A percentile compares a stretch with the other conserved stretches of the same genome.
Evolutionary conservation across 1,140 invertebrate species (phyloP).

Genomic region (Drosophila arizonae): DNA sequence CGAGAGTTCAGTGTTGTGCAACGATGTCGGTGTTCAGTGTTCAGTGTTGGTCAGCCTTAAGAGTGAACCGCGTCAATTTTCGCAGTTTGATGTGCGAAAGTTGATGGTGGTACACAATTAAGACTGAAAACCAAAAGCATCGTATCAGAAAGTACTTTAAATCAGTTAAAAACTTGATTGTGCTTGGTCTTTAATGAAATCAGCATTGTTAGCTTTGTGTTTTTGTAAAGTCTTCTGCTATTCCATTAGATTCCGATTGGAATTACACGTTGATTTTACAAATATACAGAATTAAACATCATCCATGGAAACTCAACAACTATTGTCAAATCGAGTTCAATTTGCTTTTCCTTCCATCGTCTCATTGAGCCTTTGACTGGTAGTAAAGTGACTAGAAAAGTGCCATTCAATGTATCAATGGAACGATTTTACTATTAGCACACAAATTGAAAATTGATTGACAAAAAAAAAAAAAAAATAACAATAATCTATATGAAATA

Average conservation of each 20-base stretch:
- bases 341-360: slow-evolving; percentile 6
- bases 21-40: background rate
- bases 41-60: background rate
- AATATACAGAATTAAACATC: background rate
- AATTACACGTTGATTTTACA: slow-evolving; percentile 8
- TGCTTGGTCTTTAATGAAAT: no score
- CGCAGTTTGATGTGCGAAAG: background rate
- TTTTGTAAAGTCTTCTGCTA: background rate
- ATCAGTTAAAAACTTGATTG: no score
- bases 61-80: slow-evolving; percentile 10
- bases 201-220: background rate
- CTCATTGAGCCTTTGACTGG: slow-evolving; percentile 6
- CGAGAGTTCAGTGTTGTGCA: background rate
- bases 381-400: slow-evolving; percentile 7
- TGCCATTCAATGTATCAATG: slow-evolving; percentile 2
- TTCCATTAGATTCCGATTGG: background rate
- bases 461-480: no score
- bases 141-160: background rate
- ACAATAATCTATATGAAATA: background rate
- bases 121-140: background rate
- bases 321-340: background rate
- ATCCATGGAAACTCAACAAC: background rate
- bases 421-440: background rate
- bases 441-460: background rate
- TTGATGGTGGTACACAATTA: slow-evolving; percentile 9